Evolutionary conservation across 2,113 vertebrate genomes (phyloP).

Genomic region (Axis porcinus): DNA sequence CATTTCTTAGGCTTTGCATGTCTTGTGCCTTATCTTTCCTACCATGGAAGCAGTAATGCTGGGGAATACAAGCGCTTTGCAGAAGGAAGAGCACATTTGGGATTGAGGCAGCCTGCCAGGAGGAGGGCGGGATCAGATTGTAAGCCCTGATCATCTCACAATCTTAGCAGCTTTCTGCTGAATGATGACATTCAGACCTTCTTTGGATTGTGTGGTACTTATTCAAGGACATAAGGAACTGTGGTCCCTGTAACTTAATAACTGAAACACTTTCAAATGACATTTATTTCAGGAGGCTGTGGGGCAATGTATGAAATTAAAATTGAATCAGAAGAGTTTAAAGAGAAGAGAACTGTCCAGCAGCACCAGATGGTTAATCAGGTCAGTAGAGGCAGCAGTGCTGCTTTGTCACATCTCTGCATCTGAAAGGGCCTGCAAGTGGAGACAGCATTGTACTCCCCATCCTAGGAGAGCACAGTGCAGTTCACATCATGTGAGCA

Average conservation of each 20-base stretch:
- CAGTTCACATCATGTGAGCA: not conserved
- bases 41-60: not conserved
- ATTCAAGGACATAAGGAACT: not conserved
- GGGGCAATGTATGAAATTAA: slow-evolving; percentile 97
- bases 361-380: slow-evolving; percentile 96
- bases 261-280: not conserved
- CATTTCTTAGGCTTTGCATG: not conserved
- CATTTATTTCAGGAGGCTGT: slow-evolving; percentile 87
- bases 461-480: not conserved
- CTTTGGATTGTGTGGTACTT: not conserved
- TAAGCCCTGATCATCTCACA: not conserved
- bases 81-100: not conserved
- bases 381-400: slow-evolving; percentile 73
- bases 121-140: accelerated
- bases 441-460: accelerated
- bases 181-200: not conserved
- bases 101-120: not conserved
- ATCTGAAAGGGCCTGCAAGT: not conserved
- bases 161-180: not conserved
- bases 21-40: not conserved
- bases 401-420: not conserved
- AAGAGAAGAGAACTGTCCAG: slow-evolving; percentile 90
- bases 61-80: not conserved
- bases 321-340: slow-evolving; percentile 93
- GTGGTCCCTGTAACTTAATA: not conserved